Evolutionary conservation across 2,113 vertebrate genomes (phyloP).

Genomic region (Austrofundulus limnaeus): DNA sequence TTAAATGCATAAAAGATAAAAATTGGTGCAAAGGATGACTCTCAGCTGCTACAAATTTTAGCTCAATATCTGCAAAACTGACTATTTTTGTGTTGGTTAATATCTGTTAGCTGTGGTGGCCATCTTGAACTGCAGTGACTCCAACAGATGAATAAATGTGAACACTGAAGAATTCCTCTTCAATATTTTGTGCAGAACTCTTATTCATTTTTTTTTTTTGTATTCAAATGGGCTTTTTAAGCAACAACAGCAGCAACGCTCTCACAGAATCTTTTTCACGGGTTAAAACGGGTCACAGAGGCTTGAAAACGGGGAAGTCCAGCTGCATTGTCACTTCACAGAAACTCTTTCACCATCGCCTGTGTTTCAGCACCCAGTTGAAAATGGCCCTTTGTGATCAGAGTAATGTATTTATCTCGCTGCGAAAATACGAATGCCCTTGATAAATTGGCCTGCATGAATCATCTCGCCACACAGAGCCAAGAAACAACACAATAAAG

Average conservation of each 20-base stretch:
- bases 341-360: conserved; percentile 22
- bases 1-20: background rate
- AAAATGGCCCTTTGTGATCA: background rate
- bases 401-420: background rate
- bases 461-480: background rate
- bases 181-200: background rate
- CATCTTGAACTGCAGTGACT: too few relatives aligned
- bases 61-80: too few relatives aligned
- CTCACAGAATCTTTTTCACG: background rate
- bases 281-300: conserved; percentile 1
- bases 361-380: background rate
- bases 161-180: background rate
- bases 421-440: background rate
- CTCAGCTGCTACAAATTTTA: too few relatives aligned
- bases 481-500: conserved; percentile 9
- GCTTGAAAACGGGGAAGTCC: conserved; percentile 40
- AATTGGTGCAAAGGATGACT: background rate
- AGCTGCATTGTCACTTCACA: conserved; percentile 17
- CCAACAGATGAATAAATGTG: too few relatives aligned
- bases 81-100: too few relatives aligned
- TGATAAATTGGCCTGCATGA: background rate
- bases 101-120: too few relatives aligned
- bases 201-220: background rate
- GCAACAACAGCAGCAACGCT: background rate
- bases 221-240: background rate